These are phyloP conservation scores for Syrista parreyssii DNA, from an alignment of 2,888 invertebrate species.

Conservation along the genomic window DNA sequence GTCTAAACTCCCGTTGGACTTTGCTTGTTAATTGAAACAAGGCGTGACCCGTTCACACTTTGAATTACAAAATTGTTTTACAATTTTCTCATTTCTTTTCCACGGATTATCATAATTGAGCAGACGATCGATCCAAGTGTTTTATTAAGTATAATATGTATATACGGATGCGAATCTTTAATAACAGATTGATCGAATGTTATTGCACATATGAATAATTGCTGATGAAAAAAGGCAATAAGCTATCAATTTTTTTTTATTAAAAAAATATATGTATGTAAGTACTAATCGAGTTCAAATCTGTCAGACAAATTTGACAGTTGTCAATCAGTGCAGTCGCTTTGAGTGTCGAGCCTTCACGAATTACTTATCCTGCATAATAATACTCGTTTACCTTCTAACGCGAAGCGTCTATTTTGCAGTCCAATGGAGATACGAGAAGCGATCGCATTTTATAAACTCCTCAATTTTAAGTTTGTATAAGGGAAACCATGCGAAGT, in stretches of 20 bases:
- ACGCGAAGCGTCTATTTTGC: background rate
- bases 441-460: background rate
- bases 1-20: conserved; percentile 59
- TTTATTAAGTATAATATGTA: background rate
- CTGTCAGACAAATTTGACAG: background rate
- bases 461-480: background rate
- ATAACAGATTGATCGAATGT: background rate
- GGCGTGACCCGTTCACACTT: background rate
- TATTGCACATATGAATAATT: background rate
- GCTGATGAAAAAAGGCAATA: background rate
- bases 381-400: no score
- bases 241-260: background rate
- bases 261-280: background rate
- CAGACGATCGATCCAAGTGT: background rate
- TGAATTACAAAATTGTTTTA: background rate
- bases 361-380: no score
- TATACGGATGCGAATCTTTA: background rate
- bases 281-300: background rate
- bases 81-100: background rate
- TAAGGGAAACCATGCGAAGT: conserved; percentile 35
- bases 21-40: conserved; percentile 26
- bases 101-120: background rate
- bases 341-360: background rate
- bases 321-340: background rate
- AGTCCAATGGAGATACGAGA: conserved; percentile 3